Evolutionary conservation across 2,113 vertebrate genomes (phyloP).

Genomic region (Cheirogaleus medius): DNA sequence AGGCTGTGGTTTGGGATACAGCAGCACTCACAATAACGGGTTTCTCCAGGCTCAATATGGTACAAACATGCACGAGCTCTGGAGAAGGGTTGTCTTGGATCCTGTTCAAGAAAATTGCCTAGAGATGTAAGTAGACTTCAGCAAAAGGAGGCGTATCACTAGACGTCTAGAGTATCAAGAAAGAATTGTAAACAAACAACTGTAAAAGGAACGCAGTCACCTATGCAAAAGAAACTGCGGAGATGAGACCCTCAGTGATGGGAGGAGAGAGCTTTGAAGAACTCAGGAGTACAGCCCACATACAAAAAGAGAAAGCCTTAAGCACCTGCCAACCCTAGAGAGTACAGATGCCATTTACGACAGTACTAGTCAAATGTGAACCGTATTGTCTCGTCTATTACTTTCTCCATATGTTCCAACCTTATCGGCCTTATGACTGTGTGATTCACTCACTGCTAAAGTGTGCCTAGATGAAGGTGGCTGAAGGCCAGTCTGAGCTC

Average conservation of each 20-base stretch:
- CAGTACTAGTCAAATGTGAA: neutral
- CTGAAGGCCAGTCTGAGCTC: neutral
- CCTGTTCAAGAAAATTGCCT: neutral
- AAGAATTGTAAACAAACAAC: neutral
- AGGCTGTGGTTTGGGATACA: neutral
- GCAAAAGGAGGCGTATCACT: neutral
- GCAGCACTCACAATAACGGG: neutral
- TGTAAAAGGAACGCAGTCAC: neutral
- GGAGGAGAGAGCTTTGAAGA: neutral
- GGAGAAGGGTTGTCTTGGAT: neutral
- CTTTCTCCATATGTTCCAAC: neutral
- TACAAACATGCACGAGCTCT: neutral
- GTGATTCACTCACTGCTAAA: neutral
- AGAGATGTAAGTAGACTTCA: neutral
- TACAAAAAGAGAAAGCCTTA: neutral
- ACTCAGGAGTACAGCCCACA: neutral
- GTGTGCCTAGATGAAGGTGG: neutral
- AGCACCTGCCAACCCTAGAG: neutral
- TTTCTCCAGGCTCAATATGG: neutral
- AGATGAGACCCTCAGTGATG: neutral
- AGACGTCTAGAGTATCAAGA: neutral
- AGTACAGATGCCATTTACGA: neutral
- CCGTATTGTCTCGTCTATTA: neutral
- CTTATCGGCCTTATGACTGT: neutral
- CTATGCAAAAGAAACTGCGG: neutral